Conservation (phyloP, 2,888 invertebrate genomes). For the Heliconius ethilla region DNA sequence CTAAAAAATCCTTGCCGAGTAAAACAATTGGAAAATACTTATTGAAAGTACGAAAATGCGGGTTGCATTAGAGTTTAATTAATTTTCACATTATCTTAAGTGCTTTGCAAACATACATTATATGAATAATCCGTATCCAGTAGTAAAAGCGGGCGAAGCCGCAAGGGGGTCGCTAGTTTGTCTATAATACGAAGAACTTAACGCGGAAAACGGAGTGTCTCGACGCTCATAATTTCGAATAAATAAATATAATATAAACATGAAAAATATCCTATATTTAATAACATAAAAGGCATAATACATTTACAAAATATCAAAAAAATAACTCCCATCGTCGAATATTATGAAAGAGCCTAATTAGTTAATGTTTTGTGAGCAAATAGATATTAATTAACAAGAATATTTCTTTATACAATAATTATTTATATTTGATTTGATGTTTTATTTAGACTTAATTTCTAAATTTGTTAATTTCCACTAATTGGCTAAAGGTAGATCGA, state of each 20-base stretch:
- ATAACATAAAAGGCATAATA: background rate
- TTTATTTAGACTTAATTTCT: background rate
- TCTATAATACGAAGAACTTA: too few species aligned
- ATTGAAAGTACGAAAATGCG: too few species aligned
- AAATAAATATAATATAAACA: too few species aligned
- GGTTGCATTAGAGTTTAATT: too few species aligned
- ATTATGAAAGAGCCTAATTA: conserved; percentile 14
- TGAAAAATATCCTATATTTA: background rate
- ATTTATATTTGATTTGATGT: conserved; percentile 7
- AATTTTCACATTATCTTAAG: too few species aligned
- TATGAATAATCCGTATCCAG: too few species aligned
- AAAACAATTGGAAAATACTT: too few species aligned
- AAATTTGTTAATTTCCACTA: background rate
- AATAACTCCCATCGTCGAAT: background rate
- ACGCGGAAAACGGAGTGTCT: background rate
- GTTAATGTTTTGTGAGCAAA: conserved; percentile 4
- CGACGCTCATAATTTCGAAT: background rate
- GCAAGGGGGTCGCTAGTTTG: too few species aligned
- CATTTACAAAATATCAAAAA: background rate
- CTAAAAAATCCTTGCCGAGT: too few species aligned
- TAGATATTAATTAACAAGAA: conserved; percentile 14
- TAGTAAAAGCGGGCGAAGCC: too few species aligned
- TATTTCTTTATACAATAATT: background rate
- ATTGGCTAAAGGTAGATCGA: background rate
- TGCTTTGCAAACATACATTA: too few species aligned